phyloP scores from a whole-genome alignment of 30 jellyfish, hydroid and myxozoan genomes.

The Aurelia aurita complex sp. Pacific region DNA sequence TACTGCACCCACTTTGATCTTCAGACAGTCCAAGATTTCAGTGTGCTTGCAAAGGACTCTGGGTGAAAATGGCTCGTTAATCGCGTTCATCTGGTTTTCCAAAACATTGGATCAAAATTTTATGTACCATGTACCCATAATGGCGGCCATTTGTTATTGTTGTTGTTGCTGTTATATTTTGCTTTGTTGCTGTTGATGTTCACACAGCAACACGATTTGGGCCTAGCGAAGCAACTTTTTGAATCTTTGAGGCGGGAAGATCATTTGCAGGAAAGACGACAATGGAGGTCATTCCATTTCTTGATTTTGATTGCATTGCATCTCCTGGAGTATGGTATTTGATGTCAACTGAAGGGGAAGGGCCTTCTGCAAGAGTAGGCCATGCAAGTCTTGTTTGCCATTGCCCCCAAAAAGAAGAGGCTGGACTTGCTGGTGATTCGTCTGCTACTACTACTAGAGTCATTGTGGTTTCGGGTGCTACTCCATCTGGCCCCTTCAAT shows the following conservation, averaged over 20 bases:
- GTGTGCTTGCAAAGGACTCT: too few relatives aligned
- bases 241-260: not conserved
- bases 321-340: conserved; percentile 61
- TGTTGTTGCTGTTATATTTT: not conserved
- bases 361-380: conserved; percentile 77
- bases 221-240: not conserved
- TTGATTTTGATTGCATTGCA: conserved; percentile 59
- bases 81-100: too few relatives aligned
- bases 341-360: conserved; percentile 53
- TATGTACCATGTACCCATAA: too few relatives aligned
- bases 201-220: not conserved
- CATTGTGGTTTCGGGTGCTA: conserved; percentile 68
- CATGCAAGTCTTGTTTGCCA: conserved; percentile 47
- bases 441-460: not conserved
- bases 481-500: conserved; percentile 58
- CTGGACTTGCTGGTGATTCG: conserved; percentile 5
- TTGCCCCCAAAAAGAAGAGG: not conserved
- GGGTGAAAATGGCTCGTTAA: too few relatives aligned
- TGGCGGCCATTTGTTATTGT: too few relatives aligned
- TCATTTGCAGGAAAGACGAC: not conserved
- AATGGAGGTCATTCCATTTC: conserved; percentile 68
- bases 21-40: too few relatives aligned
- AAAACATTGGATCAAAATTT: too few relatives aligned
- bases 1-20: too few relatives aligned
- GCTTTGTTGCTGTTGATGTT: not conserved